Evolutionary conservation across 2,888 invertebrate species (phyloP), one percentile per base, ranked within the genome.

Genomic region (Meandrusa payeni): DNA sequence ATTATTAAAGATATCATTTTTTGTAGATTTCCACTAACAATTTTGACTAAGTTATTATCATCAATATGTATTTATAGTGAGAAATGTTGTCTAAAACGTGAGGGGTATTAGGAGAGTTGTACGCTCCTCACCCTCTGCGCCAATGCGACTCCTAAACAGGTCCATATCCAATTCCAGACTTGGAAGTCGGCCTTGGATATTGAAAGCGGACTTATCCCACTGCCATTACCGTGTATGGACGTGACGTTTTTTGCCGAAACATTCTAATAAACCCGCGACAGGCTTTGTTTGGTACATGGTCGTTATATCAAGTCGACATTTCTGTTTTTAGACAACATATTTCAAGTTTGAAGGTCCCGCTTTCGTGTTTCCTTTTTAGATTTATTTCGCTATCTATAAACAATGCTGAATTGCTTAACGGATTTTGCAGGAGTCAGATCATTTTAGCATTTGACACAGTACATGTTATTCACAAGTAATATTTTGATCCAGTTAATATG

Each of bases 151-250:
- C 10, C 11, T 27, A 37, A 37, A 37, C 37, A 27, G 37, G 37
- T 27, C 19, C 26, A 37, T 13, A 22, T 27, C 26, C 26, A 36
- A 17, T 38, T 17, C 28, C 28, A 22, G 20, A 13, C 22, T 29
- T 38, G 29, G 13, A 20, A 28, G 29, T 22, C 29, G 20, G 29
- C 38, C 38, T 38, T 37, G 37, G 17, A 10, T 7, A 10, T 34
- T 34, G 22, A 13, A 36, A 24, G 24, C 34, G 11, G 36, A 37
- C 19, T 37, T 20, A 38, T 38, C 20, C 27, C 38, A 20, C 28
- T 22, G 3, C 13, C 38, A 12, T 22, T 9, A 11, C 29, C 34
- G 10, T 23, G 5, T 34, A 34, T 12, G 15, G 34, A 34, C 23
- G 9, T 20, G 34, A 15, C 1, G 34, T 34, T 34, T 32, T 32